Conservation (phyloP, 1,140 invertebrate genomes). For the Sycophaga agraensis region DNA sequence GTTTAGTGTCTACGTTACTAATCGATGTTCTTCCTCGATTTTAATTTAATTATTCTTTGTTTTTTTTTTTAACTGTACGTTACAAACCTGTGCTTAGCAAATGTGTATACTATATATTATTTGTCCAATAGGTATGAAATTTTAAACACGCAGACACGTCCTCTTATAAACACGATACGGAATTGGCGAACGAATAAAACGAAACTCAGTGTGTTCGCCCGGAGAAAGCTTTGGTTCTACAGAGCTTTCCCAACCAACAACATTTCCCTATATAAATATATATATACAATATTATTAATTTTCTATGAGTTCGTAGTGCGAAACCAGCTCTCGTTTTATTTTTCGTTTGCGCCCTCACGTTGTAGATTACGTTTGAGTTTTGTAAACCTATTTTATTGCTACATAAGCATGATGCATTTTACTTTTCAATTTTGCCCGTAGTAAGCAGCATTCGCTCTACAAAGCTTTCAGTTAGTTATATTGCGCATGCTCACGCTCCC, state of each 20-base stretch:
- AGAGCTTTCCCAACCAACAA: no score
- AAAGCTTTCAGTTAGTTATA: slow-evolving; percentile 4
- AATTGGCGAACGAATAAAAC: no score
- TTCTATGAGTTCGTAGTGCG: no score
- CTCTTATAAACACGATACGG: no score
- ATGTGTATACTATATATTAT: neutral
- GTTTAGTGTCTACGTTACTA: slow-evolving; percentile 13
- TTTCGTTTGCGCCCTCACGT: no score
- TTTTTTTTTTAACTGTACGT: neutral
- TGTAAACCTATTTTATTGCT: neutral
- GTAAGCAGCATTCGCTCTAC: neutral
- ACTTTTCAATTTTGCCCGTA: neutral
- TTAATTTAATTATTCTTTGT: no score
- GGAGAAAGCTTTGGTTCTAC: no score
- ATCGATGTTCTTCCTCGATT: slow-evolving; percentile 15
- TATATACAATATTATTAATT: no score
- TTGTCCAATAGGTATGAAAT: slow-evolving; percentile 3
- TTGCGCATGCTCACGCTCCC: slow-evolving; percentile 13
- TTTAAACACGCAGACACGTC: neutral
- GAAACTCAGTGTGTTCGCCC: no score
- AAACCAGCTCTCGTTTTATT: no score
- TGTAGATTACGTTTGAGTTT: neutral
- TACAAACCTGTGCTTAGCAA: neutral
- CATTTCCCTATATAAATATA: no score
- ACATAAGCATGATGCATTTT: slow-evolving; percentile 5